These are phyloP conservation scores for Ommatoiulus sabulosus DNA, from an alignment of 2,888 invertebrate species.

Conservation along the genomic window DNA sequence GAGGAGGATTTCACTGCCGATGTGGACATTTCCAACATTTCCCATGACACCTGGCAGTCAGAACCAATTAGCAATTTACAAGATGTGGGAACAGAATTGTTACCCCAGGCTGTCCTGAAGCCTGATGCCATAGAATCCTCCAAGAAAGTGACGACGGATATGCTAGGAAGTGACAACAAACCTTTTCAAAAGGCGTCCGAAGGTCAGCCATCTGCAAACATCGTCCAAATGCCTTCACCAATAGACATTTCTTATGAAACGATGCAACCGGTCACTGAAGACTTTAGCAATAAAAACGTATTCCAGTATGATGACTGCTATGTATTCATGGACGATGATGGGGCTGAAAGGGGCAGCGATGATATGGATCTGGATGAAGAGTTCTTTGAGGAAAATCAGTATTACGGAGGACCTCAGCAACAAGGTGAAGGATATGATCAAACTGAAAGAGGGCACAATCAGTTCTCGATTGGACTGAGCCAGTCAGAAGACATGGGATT, in stretches of 20 bases:
- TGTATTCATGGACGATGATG: slow-evolving; percentile 52
- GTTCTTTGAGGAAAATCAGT: neutral
- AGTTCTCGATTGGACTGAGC: too few relatives aligned
- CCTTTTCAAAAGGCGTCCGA: neutral
- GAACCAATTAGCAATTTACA: neutral
- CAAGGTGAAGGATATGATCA: neutral
- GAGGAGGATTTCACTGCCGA: slow-evolving; percentile 44
- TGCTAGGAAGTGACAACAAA: neutral
- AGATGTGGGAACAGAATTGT: neutral
- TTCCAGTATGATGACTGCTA: slow-evolving; percentile 45
- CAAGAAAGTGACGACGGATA: neutral
- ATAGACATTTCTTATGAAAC: neutral
- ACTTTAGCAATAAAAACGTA: neutral
- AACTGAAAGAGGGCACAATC: neutral
- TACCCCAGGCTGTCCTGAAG: neutral
- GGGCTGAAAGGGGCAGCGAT: neutral
- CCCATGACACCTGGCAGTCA: neutral
- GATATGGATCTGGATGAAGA: neutral
- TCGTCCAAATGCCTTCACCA: neutral
- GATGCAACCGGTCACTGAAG: neutral
- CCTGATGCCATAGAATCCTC: too few relatives aligned
- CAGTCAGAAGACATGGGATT: neutral
- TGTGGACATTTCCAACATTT: neutral
- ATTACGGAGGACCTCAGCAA: neutral
- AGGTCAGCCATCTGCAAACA: neutral